phyloP scores from a whole-genome alignment of 2,113 vertebrate species.

The Chaetura pelagica region DNA sequence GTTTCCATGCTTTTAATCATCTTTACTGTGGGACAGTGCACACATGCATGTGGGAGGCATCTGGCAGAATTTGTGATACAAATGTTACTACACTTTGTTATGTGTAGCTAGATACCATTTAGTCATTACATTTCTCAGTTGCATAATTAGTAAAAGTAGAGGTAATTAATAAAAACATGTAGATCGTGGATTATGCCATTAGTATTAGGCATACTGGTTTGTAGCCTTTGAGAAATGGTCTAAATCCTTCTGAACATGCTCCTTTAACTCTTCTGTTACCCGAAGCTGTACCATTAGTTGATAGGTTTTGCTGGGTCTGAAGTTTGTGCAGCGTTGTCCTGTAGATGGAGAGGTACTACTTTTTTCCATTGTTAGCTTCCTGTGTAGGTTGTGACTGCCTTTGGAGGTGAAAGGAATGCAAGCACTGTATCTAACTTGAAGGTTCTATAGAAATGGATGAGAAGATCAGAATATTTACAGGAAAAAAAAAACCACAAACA shows the following conservation, averaged over 20 bases:
- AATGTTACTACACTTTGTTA: slow-evolving; percentile 54
- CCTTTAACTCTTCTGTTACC: neutral
- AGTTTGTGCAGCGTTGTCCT: neutral
- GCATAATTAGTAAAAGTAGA: slow-evolving; percentile 61
- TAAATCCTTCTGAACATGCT: too few relatives aligned
- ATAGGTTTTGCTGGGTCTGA: neutral
- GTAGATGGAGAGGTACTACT: neutral
- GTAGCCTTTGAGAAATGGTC: neutral
- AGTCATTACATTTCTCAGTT: slow-evolving; percentile 65
- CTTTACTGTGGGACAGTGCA: neutral
- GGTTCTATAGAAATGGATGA: neutral
- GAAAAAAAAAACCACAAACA: neutral
- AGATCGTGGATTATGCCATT: neutral
- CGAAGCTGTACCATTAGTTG: neutral
- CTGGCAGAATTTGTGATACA: slow-evolving; percentile 1
- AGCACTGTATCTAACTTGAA: neutral
- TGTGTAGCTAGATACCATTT: slow-evolving; percentile 57
- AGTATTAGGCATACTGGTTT: neutral
- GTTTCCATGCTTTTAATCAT: neutral
- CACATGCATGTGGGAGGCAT: neutral
- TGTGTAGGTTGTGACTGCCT: neutral
- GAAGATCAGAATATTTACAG: neutral
- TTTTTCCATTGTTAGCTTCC: neutral
- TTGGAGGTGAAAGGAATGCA: neutral
- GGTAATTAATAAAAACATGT: slow-evolving; percentile 14